Percentiles rank a stretch among this genome's conserved stretches.
Conservation (phyloP, 2,113 vertebrate genomes). For the Oncorhynchus gorbuscha region DNA sequence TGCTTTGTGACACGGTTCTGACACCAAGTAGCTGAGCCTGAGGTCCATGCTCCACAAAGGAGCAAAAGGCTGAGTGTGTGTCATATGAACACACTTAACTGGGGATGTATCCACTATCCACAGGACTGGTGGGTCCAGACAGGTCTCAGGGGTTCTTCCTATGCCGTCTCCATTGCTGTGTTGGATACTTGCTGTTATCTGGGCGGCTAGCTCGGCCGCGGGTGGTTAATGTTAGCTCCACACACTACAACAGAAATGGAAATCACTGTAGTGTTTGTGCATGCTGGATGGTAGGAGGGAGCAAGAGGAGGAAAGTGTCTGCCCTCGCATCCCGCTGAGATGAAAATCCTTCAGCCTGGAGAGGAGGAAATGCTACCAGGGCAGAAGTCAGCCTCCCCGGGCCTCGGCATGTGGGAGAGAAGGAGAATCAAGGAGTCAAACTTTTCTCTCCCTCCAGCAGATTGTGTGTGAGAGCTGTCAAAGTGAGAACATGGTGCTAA, state of each 20-base stretch:
- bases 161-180: constrained; percentile 59
- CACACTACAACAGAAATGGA: constrained; percentile 66
- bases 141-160: constrained; percentile 51
- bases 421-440: constrained; percentile 55
- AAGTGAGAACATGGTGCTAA: constrained; percentile 41
- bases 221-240: constrained; percentile 62
- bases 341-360: constrained; percentile 69
- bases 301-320: constrained; percentile 63
- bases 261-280: constrained; percentile 50
- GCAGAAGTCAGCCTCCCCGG: constrained; percentile 74
- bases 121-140: constrained; percentile 53
- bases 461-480: constrained; percentile 42
- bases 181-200: constrained; percentile 53
- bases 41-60: no score
- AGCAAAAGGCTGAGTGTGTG: background rate
- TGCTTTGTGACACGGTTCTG: no score
- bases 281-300: constrained; percentile 39
- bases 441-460: constrained; percentile 64
- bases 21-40: no score
- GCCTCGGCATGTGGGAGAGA: constrained; percentile 51
- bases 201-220: constrained; percentile 63
- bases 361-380: constrained; percentile 66
- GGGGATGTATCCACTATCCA: constrained; percentile 46
- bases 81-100: background rate
- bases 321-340: constrained; percentile 72